Evolutionary conservation across 2,888 invertebrate genomes (phyloP).

Genomic region (Leucozona laternaria): DNA sequence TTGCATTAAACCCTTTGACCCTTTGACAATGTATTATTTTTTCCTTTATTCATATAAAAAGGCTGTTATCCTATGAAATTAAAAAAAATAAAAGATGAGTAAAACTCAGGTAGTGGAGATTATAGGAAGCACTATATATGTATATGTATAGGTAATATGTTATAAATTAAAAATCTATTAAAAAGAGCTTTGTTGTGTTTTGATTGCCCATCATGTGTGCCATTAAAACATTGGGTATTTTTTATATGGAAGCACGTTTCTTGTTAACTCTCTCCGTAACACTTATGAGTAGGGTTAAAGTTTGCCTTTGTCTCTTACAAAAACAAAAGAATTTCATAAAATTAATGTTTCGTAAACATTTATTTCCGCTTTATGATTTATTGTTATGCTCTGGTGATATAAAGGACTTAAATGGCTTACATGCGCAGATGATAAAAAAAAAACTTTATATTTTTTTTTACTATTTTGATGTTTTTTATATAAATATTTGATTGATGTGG

Average conservation of each 20-base stretch:
- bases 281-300: neutral
- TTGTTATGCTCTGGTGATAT: neutral
- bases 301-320: neutral
- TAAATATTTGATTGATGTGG: no score
- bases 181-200: neutral
- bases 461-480: neutral
- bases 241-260: constrained; percentile 22
- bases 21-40: constrained; percentile 6
- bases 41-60: neutral
- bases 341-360: constrained; percentile 30
- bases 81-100: neutral
- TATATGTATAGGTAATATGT: neutral
- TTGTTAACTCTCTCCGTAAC: constrained; percentile 1
- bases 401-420: constrained; percentile 16
- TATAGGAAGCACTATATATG: no score
- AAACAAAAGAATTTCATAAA: constrained; percentile 23
- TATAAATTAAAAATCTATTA: neutral
- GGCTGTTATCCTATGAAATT: neutral
- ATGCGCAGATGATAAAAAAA: neutral
- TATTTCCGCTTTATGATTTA: constrained; percentile 33
- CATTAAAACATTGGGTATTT: neutral
- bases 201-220: constrained; percentile 8
- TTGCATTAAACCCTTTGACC: constrained; percentile 21
- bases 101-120: neutral
- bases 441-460: neutral